Evolutionary conservation across 2,113 vertebrate genomes (phyloP), one percentile per base, ranked within the genome.

Genomic region (Periophthalmodon schlosseri): DNA sequence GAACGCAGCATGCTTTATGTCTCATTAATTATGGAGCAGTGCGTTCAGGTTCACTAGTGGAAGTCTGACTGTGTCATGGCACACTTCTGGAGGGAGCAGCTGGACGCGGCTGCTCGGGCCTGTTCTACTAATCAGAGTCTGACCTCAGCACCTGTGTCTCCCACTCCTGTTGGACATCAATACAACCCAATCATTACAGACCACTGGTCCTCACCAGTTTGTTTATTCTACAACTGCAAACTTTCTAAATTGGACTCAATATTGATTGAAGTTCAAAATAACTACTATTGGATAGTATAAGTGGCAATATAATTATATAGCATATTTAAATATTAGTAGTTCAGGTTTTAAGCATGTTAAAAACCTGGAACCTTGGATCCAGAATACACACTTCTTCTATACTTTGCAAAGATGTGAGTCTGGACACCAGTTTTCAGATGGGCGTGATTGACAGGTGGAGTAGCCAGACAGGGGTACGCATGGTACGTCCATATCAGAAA

Each of bases 61-160:
- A 80, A 70, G 73, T 60, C 76, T 82, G 50, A 77, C 75, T 61
- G 21, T 7, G 58, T 61, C 23, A 28, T 33, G 60, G 60, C 28
- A 63, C 60, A 33, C 60, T 34, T 63, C 14, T 63, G 60, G 28
- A 28, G 58, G 76, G 80, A 81, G 85, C 82, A 87, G 85, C 79
- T 84, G 84, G 81, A 85, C 67, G 64, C 4, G 21, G 67, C 73
- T 65, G 78, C 67, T 78, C 61, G 9, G 44, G 58, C 79, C 73
- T 64, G 74, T 77, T 83, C 82, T 28, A 5, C 76, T 86, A 77
- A 90, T 83, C 84, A 78, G 68, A 67, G 70, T 28, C 64, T 80
- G 79, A 81, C 80, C 72, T 44, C 44, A 81, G 70, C 13, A 69
- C 66, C 13, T 46, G 23, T 13, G 49, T 56, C 44, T 28, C 49